These are phyloP conservation scores for Pentalonia nigronervosa DNA, from an alignment of 1,140 invertebrate genomes.

Conservation along the genomic window DNA sequence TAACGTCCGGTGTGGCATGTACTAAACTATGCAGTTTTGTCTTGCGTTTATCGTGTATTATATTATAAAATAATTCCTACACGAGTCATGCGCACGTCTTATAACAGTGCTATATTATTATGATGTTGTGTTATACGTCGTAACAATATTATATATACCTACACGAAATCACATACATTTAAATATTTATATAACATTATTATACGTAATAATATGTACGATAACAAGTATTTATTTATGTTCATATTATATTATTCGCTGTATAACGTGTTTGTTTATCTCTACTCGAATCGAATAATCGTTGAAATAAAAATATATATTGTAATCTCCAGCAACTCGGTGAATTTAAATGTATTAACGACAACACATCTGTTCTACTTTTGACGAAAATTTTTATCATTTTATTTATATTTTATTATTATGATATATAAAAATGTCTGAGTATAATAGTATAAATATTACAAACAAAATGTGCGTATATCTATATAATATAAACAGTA, in stretches of 20 bases:
- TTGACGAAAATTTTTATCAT: background rate
- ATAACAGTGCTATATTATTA: background rate
- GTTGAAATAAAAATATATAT: background rate
- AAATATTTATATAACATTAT: background rate
- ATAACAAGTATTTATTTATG: background rate
- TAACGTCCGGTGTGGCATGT: background rate
- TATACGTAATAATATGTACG: background rate
- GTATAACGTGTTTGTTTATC: background rate
- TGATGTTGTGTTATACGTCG: background rate
- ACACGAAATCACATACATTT: background rate
- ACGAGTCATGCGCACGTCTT: background rate
- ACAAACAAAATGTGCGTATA: background rate
- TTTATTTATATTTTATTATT: background rate
- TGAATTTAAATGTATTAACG: background rate
- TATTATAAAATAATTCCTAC: background rate
- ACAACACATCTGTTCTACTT: background rate
- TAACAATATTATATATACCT: background rate
- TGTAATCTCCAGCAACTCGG: background rate
- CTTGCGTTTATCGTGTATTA: background rate
- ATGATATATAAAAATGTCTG: background rate
- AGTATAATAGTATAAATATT: background rate
- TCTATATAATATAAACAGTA: background rate
- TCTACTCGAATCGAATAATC: background rate
- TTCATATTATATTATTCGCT: background rate
- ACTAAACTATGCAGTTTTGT: slow-evolving; percentile 28